Base-by-base conservation (phyloP, 2,797 vertebrate genomes). In the Liparis tanakae region DNA sequence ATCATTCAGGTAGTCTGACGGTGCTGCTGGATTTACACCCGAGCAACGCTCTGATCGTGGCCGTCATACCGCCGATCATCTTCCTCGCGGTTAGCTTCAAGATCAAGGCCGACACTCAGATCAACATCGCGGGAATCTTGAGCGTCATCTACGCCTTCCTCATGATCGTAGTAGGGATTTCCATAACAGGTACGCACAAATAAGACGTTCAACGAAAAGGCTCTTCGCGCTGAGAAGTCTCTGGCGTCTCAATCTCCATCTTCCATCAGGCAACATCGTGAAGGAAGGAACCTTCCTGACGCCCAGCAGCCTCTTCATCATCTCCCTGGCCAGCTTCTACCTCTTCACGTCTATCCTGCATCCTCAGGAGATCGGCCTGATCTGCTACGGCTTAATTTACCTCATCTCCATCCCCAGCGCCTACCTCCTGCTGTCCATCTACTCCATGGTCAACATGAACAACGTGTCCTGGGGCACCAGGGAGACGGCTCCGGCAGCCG, bases 391-490 rank as follows among this genome's bases (percentile, higher is more conserved):
- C 15, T 6, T 91, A 0, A 59, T 94, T 18, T 94, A 93, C 78
- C 76, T 92, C 25, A 4, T 93, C 57, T 88, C 79, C 71, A 80
- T 92, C 25, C 93, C 93, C 22, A 92, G 90, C 5, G 89, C 82
- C 15, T 94, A 92, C 64, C 80, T 94, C 12, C 80, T 94, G 33
- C 80, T 94, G 48, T 59, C 55, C 41, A 93, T 94, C 64, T 94
- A 93, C 79, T 85, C 89, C 46, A 87, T 93, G 81, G 87, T 88
- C 63, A 94, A 94, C 78, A 89, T 94, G 93, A 91, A 93, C 89
- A 85, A 90, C 1, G 86, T 94, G 50, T 93, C 92, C 17, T 94
- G 93, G 93, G 93, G 93, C n/a, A 94, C 93, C n/a, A 86, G 93
- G 22, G 93, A 94, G 80, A 63, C 63, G 0, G 67, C 67, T 2